Evolutionary conservation across 2,888 invertebrate species (phyloP), one percentile per base, ranked within the genome.

Genomic region (Hirudinaria manillensis): DNA sequence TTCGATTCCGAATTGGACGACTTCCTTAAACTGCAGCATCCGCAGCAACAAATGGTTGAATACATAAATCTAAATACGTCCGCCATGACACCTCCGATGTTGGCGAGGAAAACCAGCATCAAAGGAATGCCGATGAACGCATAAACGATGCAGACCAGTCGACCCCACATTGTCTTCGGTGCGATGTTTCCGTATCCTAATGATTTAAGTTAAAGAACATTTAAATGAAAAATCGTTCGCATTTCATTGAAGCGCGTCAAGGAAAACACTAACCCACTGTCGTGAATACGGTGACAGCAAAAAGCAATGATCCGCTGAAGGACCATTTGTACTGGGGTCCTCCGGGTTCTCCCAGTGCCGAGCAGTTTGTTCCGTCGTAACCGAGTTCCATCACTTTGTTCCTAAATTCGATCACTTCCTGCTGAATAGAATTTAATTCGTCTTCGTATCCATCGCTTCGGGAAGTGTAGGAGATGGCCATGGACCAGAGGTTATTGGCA

Each of bases 51-150:
- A 65, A 83, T 80, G 75, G 77, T 77, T n/a, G 78, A 72, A 74
- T 79, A 79, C 70, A 79, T 72, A 66, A 78, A 79, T 29, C 78
- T 32, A 73, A 78, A 78, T 29, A 78, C 70, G 56, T 87, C 86
- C 2, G 87, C 87, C 77, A 87, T 81, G 32, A 86, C 85, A 78
- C 87, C 87, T 24, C 87, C 87, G 75, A 87, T 86, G 80, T 87
- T 87, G 1, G 87, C 86, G 77, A 87, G 81, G 79, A 86, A 88
- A 45, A 88, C 80, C 74, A 87, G 82, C 87, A 87, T 87, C 36
- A 88, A 81, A 0, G 87, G 87, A 32, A 88, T 87, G 10, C 87
- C 87, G 24, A 86, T 79, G 16, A 84, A 81, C 6, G 86, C 85
- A 78, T 86, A 86, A 10, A 84, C 82, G 27, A 86, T 85, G 77